A percentile compares a stretch with the other conserved stretches of the same genome.
These are phyloP conservation scores for Oryzias dopingdopingensis DNA, from an alignment of 2,797 vertebrate genomes.

Conservation along the genomic window DNA sequence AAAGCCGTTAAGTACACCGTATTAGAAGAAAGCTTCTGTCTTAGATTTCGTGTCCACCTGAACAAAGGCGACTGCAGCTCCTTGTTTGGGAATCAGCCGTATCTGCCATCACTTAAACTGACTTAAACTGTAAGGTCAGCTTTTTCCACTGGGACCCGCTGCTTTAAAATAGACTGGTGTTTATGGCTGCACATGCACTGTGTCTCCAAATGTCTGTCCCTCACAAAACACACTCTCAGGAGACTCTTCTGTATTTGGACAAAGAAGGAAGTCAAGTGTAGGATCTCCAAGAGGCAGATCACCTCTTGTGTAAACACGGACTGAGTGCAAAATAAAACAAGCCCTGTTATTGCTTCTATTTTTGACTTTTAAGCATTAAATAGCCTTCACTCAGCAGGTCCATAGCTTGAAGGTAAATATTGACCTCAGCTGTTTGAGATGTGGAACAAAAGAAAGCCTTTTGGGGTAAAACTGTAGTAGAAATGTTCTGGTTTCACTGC, in stretches of 20 bases:
- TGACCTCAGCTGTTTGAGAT: slow-evolving; percentile 5
- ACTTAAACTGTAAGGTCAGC: slow-evolving; percentile 62
- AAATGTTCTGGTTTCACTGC: background rate
- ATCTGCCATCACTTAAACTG: slow-evolving; percentile 47
- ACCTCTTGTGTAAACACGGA: slow-evolving; percentile 59
- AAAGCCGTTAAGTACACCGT: slow-evolving; percentile 11
- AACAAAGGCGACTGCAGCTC: slow-evolving; percentile 17
- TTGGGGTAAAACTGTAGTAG: slow-evolving; percentile 9
- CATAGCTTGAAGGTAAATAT: slow-evolving; percentile 29
- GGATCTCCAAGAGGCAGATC: slow-evolving; percentile 26
- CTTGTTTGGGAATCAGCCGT: slow-evolving; percentile 62
- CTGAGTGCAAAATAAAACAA: slow-evolving; percentile 32
- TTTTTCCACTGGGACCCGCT: slow-evolving; percentile 65
- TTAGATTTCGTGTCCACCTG: slow-evolving; percentile 28
- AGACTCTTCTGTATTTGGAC: slow-evolving; percentile 64
- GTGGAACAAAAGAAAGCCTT: slow-evolving; percentile 10
- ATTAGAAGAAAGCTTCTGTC: slow-evolving; percentile 7
- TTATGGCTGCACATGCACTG: slow-evolving; percentile 61
- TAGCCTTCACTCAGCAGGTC: slow-evolving; percentile 12
- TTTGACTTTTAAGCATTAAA: slow-evolving; percentile 23
- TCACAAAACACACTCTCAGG: slow-evolving; percentile 39
- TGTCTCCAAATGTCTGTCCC: slow-evolving; percentile 30
- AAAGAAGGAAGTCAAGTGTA: slow-evolving; percentile 36
- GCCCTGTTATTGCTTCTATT: slow-evolving; percentile 17
- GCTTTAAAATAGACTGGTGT: slow-evolving; percentile 73